These are phyloP conservation scores for Poecile atricapillus DNA, from an alignment of 2,113 vertebrate genomes.

Conservation along the genomic window DNA sequence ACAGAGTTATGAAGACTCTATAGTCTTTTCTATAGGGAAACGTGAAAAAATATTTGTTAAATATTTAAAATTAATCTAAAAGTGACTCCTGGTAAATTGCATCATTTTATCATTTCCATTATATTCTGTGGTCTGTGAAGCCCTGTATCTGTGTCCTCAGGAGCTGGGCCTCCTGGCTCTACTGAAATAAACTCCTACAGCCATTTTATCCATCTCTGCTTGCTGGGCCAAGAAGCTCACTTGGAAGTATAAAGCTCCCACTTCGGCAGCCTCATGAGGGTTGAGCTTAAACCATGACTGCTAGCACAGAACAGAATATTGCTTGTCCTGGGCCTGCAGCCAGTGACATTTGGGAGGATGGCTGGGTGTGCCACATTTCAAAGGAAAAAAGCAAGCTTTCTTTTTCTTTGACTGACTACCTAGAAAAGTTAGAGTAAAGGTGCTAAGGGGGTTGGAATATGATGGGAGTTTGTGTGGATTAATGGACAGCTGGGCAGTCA, in stretches of 20 bases:
- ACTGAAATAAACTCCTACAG: background rate
- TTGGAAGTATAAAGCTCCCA: background rate
- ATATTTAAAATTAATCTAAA: background rate
- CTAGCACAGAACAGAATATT: background rate
- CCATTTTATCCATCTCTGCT: background rate
- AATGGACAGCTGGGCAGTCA: background rate
- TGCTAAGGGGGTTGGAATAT: background rate
- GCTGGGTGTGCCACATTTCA: background rate
- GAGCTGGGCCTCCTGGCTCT: background rate
- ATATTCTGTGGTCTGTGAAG: background rate
- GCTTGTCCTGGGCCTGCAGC: constrained; percentile 39
- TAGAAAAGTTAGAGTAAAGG: background rate
- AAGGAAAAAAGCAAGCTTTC: background rate
- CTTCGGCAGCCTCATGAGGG: background rate
- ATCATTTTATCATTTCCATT: background rate
- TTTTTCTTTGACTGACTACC: background rate
- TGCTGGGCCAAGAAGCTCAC: background rate
- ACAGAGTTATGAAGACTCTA: background rate
- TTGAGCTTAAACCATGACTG: constrained; percentile 13
- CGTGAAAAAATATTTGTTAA: background rate
- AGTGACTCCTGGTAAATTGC: background rate
- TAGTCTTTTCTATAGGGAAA: too few relatives aligned
- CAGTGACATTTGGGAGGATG: constrained; percentile 42
- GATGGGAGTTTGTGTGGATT: background rate
- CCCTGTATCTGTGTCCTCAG: background rate